A percentile compares a stretch with the other conserved stretches of the same genome.
These are phyloP conservation scores for Syngnathus rostellatus DNA, from an alignment of 2,797 vertebrate species.

Conservation along the genomic window DNA sequence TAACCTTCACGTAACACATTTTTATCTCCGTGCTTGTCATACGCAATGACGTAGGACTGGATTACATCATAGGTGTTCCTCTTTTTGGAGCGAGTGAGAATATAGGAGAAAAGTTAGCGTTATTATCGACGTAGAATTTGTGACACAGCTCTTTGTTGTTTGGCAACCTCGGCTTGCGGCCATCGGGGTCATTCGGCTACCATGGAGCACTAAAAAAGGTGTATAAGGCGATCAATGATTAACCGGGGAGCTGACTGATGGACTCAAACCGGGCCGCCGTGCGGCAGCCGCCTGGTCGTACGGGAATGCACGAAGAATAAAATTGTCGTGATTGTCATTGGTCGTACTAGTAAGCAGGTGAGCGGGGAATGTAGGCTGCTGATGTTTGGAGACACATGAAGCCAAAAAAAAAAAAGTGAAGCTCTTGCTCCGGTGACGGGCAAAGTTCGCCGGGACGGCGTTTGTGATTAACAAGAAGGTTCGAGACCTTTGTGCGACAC, in stretches of 20 bases:
- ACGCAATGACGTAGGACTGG: neutral
- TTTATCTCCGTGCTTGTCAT: neutral
- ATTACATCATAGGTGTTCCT: neutral
- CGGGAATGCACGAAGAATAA: neutral
- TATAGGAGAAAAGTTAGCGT: neutral
- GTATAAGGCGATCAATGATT: conserved; percentile 49
- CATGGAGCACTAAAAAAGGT: neutral
- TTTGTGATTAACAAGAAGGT: neutral
- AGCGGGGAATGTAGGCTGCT: neutral
- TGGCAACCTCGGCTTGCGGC: conserved; percentile 9
- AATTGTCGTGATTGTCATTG: neutral
- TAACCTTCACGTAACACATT: neutral
- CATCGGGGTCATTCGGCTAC: neutral
- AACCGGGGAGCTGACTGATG: conserved; percentile 29
- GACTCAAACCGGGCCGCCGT: conserved; percentile 11
- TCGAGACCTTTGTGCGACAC: neutral
- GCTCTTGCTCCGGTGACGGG: neutral
- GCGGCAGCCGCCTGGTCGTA: neutral
- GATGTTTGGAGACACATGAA: neutral
- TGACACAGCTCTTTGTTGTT: neutral
- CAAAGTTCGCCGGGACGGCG: neutral
- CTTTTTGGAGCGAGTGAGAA: neutral
- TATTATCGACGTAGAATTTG: neutral
- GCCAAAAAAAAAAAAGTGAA: neutral
- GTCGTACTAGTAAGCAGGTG: neutral